A percentile compares a stretch with the other conserved stretches of the same genome.
Conservation (phyloP, 2,888 invertebrate genomes). For the Phalera bucephala region DNA sequence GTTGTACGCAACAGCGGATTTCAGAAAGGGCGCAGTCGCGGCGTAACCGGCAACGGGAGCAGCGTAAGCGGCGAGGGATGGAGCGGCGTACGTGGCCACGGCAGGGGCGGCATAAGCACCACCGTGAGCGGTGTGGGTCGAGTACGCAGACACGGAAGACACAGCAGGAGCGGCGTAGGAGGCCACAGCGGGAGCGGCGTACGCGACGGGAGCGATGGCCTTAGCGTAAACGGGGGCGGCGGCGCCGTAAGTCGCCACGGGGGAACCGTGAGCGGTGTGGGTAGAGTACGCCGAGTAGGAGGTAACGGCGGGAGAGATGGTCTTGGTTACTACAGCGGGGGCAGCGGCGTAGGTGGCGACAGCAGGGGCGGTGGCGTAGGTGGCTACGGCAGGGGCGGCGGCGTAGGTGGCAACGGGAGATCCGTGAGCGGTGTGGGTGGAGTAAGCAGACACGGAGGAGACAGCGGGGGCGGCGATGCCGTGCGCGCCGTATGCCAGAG, state of each 20-base stretch:
- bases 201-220: conserved; percentile 27
- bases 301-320: conserved; percentile 41
- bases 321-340: conserved; percentile 41
- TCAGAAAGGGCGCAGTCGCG: conserved; percentile 40
- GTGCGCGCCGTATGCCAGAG: conserved; percentile 74
- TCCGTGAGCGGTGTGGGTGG: conserved; percentile 42
- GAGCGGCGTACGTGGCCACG: conserved; percentile 5
- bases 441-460: conserved; percentile 56
- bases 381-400: conserved; percentile 20
- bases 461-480: conserved; percentile 59
- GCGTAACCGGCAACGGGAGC: conserved; percentile 48
- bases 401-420: conserved; percentile 61
- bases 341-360: conserved; percentile 48
- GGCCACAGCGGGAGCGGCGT: conserved; percentile 35
- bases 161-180: conserved; percentile 49
- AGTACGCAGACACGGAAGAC: conserved; percentile 53
- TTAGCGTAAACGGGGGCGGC: conserved; percentile 38
- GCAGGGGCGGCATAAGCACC: conserved; percentile 16
- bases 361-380: conserved; percentile 32
- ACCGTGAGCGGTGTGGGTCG: conserved; percentile 50
- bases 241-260: conserved; percentile 35
- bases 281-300: conserved; percentile 65
- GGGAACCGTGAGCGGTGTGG: conserved; percentile 42
- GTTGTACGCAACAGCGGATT: too few relatives aligned
- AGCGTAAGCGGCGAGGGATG: conserved; percentile 31